phyloP scores from a whole-genome alignment of 1,140 invertebrate genomes.

The Heliconius melpomene region DNA sequence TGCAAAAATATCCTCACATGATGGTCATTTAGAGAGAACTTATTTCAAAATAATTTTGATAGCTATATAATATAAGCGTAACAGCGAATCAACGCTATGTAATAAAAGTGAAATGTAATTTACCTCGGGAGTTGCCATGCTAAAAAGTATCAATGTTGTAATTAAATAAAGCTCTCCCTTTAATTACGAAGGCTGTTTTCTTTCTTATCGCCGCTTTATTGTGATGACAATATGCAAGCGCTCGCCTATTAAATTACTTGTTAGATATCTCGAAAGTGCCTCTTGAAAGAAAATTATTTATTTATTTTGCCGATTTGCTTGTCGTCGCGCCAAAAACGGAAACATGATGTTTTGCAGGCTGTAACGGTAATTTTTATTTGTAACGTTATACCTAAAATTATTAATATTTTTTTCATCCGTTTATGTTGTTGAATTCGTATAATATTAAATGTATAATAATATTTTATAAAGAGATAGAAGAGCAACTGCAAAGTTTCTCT shows the following conservation, averaged over 20 bases:
- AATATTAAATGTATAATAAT: no score
- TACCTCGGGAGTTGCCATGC: conserved; percentile 21
- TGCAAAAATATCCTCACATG: no score
- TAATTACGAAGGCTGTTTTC: conserved; percentile 70
- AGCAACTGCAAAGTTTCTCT: no score
- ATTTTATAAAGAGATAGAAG: no score
- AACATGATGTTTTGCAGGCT: background rate
- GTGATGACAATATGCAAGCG: conserved; percentile 70
- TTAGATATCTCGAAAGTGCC: conserved; percentile 40
- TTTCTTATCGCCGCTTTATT: conserved; percentile 72
- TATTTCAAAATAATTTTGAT: background rate
- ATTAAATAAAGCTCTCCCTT: conserved; percentile 63
- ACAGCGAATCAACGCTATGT: background rate
- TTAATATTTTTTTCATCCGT: background rate
- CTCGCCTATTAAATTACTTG: conserved; percentile 72
- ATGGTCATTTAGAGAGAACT: background rate
- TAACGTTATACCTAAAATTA: background rate
- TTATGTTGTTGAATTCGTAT: no score
- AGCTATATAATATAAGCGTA: background rate
- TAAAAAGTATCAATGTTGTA: conserved; percentile 46
- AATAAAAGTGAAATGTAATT: conserved; percentile 8
- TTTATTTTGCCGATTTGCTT: conserved; percentile 22
- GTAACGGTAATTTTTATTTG: background rate
- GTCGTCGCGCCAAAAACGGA: conserved; percentile 16
- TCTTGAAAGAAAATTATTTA: conserved; percentile 30